Conservation (phyloP, 2,797 vertebrate species). For the Eospalax fontanierii region DNA sequence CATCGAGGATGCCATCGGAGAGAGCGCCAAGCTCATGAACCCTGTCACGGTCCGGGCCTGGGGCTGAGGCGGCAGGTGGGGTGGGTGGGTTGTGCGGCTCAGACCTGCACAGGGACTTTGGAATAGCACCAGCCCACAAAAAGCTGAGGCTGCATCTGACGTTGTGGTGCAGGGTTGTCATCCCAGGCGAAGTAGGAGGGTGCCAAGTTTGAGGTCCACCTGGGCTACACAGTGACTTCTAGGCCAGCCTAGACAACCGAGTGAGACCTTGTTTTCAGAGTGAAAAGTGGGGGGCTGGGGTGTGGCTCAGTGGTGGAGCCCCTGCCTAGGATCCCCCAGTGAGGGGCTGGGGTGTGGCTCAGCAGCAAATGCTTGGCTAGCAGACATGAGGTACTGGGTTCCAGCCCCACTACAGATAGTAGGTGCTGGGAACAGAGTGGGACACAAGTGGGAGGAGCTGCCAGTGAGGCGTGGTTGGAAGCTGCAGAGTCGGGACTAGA, state of each 20-base stretch:
- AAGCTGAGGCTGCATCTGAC: not conserved
- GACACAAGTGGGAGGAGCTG: too few species aligned
- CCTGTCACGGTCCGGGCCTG: slow-evolving; percentile 91
- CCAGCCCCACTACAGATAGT: not conserved
- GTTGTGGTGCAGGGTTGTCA: not conserved
- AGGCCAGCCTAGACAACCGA: too few species aligned
- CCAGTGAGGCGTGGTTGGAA: not conserved
- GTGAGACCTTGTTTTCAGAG: not conserved
- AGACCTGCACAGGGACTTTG: not conserved
- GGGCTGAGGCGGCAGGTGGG: not conserved
- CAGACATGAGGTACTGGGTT: not conserved
- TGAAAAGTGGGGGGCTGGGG: not conserved
- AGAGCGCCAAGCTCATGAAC: slow-evolving; percentile 92
- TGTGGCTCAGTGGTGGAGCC: not conserved
- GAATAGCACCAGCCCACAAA: not conserved
- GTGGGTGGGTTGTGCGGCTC: not conserved
- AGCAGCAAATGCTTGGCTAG: not conserved
- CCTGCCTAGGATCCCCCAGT: not conserved
- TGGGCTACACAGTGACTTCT: not conserved
- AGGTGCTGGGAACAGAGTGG: not conserved
- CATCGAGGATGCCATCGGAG: slow-evolving; percentile 96
- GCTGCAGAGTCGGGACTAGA: not conserved
- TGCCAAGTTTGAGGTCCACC: not conserved
- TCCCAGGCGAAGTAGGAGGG: not conserved
- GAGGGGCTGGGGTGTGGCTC: not conserved